These are phyloP conservation scores for Octodonta nipae DNA, from an alignment of 2,888 invertebrate species.

Conservation along the genomic window DNA sequence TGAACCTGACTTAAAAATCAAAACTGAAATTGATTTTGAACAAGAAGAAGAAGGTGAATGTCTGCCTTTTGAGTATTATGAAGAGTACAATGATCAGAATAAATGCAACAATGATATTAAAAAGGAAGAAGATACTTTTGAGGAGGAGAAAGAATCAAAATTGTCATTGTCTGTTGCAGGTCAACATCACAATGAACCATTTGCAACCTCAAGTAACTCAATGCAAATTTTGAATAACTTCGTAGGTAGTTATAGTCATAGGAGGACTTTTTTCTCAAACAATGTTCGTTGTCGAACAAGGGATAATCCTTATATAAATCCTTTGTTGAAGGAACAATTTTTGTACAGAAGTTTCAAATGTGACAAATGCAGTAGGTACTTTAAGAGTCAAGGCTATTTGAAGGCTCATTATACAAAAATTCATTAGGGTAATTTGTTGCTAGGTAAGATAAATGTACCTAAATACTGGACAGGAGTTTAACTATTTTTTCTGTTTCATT, in stretches of 20 bases:
- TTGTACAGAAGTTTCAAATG: slow-evolving; percentile 31
- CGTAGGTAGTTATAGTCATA: slow-evolving; percentile 19
- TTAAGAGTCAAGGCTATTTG: slow-evolving; percentile 34
- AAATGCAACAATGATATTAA: slow-evolving; percentile 15
- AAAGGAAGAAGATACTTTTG: slow-evolving; percentile 7
- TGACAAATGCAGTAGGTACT: slow-evolving; percentile 30
- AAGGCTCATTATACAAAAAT: slow-evolving; percentile 34
- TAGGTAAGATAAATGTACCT: not conserved
- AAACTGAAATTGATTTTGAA: slow-evolving; percentile 18
- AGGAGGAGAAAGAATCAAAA: not conserved
- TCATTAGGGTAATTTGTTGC: slow-evolving; percentile 18
- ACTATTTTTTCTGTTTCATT: too few relatives aligned
- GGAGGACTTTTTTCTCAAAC: slow-evolving; percentile 23
- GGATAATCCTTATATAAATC: slow-evolving; percentile 33
- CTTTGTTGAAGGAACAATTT: slow-evolving; percentile 31
- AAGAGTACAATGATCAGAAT: slow-evolving; percentile 8
- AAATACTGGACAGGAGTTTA: slow-evolving; percentile 2
- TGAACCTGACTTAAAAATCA: slow-evolving; percentile 28
- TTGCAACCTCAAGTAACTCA: slow-evolving; percentile 11
- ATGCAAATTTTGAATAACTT: slow-evolving; percentile 22
- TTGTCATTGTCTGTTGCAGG: not conserved
- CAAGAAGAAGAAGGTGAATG: slow-evolving; percentile 12
- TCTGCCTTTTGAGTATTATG: slow-evolving; percentile 5
- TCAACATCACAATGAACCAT: slow-evolving; percentile 3
- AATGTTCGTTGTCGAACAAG: slow-evolving; percentile 30